Evolutionary conservation across 2,888 invertebrate genomes (phyloP), one percentile per base, ranked within the genome.

Genomic region (Diarsia brunnea): DNA sequence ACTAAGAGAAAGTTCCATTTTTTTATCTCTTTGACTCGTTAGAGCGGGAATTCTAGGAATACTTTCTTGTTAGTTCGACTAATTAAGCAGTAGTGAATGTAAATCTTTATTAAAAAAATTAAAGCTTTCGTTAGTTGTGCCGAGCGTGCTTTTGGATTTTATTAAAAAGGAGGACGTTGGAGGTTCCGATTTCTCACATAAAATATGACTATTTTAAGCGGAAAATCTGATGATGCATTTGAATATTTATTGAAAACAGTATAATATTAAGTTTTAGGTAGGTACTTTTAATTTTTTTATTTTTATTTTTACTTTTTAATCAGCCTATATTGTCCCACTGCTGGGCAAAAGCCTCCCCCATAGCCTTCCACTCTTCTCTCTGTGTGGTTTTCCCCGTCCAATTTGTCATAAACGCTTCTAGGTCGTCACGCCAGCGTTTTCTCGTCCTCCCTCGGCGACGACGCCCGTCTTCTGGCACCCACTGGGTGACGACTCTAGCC

Each of bases 61-160:
- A 81, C 58, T 78, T 78, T 75, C 75, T 70, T 75, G 64, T 83
- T 83, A 81, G 75, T 86, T 82, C 68, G 51, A 72, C 73, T 86
- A 84, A 84, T 86, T 86, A 84, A 78, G n/a, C n/a, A n/a, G 75
- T 69, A 80, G 82, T 75, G 75, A 80, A 86, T 80, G 84, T 77
- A 82, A 78, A 82, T 84, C 78, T 86, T 86, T 77, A 86, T 84
- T 78, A 77, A 78, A 55, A 38, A 72, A 86, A 82, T 77, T 82
- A 80, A 84, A 66, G 38, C 68, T 55, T 86, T 64, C 66, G n/a
- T 81, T 84, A 67, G 64, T 31, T 60, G 27, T 49, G 45, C 68
- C 4, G 31, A 49, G 64, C 75, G 27, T 60, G 43, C 58, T 68
- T 55, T 38, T 2, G 43, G 58, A 55, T 53, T 75, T 79, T 55